A percentile compares a stretch with the other conserved stretches of the same genome.
These are phyloP conservation scores for Sebastes dallii DNA, from an alignment of 2,797 vertebrate genomes.

Conservation along the genomic window DNA sequence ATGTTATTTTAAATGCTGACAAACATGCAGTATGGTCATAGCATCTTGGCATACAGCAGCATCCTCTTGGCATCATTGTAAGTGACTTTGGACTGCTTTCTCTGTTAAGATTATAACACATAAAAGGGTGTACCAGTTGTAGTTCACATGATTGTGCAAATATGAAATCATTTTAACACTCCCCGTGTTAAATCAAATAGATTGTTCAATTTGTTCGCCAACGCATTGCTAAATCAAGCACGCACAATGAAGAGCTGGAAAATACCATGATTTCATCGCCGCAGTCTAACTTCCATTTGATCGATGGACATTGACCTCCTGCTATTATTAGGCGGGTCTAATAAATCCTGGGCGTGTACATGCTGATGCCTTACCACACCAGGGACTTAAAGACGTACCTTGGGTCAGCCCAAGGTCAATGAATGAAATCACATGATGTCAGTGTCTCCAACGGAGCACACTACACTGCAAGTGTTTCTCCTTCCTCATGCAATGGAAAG, in stretches of 20 bases:
- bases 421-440: slow-evolving; percentile 26
- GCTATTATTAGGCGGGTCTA: not conserved
- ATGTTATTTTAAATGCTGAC: no score
- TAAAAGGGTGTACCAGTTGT: not conserved
- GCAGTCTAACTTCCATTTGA: not conserved
- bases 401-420: slow-evolving; percentile 3
- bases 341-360: not conserved
- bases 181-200: not conserved
- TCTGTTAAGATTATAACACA: not conserved
- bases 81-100: not conserved
- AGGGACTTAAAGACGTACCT: not conserved
- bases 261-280: not conserved
- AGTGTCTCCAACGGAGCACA: slow-evolving; percentile 18
- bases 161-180: not conserved
- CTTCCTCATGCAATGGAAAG: slow-evolving; percentile 31
- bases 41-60: not conserved
- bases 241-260: not conserved
- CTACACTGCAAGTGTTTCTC: slow-evolving; percentile 36
- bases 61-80: not conserved
- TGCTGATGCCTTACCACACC: not conserved
- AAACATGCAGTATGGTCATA: not conserved
- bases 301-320: not conserved
- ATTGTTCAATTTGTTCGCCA: not conserved
- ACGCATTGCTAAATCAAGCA: not conserved
- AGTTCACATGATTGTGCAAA: not conserved